These are phyloP conservation scores for Dissostichus mawsoni DNA, from an alignment of 2,113 vertebrate genomes.

Conservation along the genomic window DNA sequence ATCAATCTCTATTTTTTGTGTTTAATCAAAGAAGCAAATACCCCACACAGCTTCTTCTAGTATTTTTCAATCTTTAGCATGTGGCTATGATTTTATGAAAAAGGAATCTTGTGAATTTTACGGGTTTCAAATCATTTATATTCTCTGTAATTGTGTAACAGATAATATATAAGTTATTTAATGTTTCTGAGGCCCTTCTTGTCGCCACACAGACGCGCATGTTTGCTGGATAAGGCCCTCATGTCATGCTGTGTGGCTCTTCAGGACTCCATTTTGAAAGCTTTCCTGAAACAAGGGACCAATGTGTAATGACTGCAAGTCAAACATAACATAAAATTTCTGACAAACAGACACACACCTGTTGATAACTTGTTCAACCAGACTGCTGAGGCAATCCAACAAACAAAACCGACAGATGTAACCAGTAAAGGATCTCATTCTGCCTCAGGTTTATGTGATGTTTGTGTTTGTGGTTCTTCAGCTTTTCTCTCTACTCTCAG, in stretches of 20 bases:
- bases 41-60: not conserved
- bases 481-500: not conserved
- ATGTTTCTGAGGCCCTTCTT: not conserved
- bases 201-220: not conserved
- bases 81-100: not conserved
- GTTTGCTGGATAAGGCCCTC: not conserved
- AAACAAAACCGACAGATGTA: constrained; percentile 20
- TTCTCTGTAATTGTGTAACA: not conserved
- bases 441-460: constrained; percentile 4
- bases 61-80: not conserved
- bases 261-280: constrained; percentile 24
- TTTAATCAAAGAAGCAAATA: not conserved
- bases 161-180: not conserved
- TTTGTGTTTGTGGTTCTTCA: constrained; percentile 1
- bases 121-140: not conserved
- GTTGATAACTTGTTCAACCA: constrained; percentile 45
- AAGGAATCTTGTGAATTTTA: not conserved
- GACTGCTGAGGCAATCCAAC: constrained; percentile 26
- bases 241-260: not conserved
- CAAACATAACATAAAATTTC: not conserved
- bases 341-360: not conserved
- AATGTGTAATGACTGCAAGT: not conserved
- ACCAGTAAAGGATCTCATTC: not conserved
- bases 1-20: not conserved
- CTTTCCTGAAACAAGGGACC: not conserved